Base-by-base conservation (phyloP, 2,888 invertebrate genomes). In the Subacronicta megacephala region DNA sequence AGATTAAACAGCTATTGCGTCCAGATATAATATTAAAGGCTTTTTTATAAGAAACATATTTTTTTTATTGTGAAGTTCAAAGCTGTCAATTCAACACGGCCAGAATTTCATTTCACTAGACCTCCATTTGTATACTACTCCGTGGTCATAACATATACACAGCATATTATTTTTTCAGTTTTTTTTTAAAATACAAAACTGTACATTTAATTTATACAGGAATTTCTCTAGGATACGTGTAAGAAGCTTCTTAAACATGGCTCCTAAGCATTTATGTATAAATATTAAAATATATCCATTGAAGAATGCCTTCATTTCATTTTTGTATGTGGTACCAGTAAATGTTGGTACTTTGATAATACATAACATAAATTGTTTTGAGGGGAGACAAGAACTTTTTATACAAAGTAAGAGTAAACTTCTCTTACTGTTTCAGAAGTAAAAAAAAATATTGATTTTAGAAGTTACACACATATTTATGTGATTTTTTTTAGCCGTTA, bases 121-220 rank as follows among this genome's bases (percentile, higher is more conserved):
- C 45, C 45, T 53, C 45, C 45, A 53, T 53, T 33, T 33, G 17
- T 33, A 23, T 1, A 40, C 16, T 53, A 40, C 16, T 53, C 52
- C 10, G 20, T 54, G 40, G 15, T 33, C 36, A 17, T 45, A 35
- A 50, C 41, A 50, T 55, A 60, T 60, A 38, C 55, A 50, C 7
- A 17, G 44, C 55, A 59, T 57, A 69, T 60, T 74, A 65, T 73
- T 68, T 73, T 73, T 73, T 63, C n/a, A 56, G 26, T 61, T 62
- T 57, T 66, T 43, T 69, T 72, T 69, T 49, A n/a, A n/a, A n/a
- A 58, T 65, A 58, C 16, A 65, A 65, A 52, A 13, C 18, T 3
- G 36, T 31, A 13, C 3, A 41, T 45, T 37, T 29, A 10, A 37
- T 44, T 29, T 36, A 23, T 41, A 57, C 58, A 64, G 40, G 23